Base-by-base conservation (phyloP, 1,140 invertebrate genomes). In the Drosophila navojoa region DNA sequence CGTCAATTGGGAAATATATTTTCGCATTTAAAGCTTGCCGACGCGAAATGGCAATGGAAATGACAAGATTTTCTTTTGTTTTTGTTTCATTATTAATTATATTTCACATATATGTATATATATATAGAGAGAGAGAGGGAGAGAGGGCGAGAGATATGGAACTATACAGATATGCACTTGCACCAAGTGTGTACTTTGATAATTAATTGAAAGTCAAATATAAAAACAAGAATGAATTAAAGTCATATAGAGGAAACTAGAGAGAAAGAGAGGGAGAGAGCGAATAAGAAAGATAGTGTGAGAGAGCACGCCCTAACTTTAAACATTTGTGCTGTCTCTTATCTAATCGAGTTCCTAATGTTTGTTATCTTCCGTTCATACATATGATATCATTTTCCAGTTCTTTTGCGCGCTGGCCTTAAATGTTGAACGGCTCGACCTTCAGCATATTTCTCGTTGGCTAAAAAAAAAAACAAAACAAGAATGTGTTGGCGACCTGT, bases 381-480 rank as follows among this genome's bases (percentile, higher is more conserved):
- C 62, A 75, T 82, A 87, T 87, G 82, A 87, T 87, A 89, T 87
- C 82, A 87, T 87, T 79, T 38, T 58, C 67, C 16, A 38, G n/a
- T 67, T 71, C 53, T 71, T 49, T 58, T 19, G 44, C 66, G 19
- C 38, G 42, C 62, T 61, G 50, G 59, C 67, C 67, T 75, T 75
- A 70, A 69, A 74, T 57, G 55, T 61, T 57, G 60, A 60, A 47
- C 79, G 66, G 42, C 68, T 70, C 77, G 80, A 84, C 80, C 81
- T 84, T 84, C 80, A 84, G 52, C 72, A 77, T 84, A 85, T 84
- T 82, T 82, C 72, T 79, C 10, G 42, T 45, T 45, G 42, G 45
- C 62, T 79, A 72, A 19, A 1, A 19, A 19, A 19, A 19, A 19
- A 13, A n/a, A n/a, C n/a, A n/a, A n/a, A n/a, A n/a, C 69, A 13